Base-by-base conservation (phyloP, 1,140 invertebrate species). In the Trichonephila clavipes region DNA sequence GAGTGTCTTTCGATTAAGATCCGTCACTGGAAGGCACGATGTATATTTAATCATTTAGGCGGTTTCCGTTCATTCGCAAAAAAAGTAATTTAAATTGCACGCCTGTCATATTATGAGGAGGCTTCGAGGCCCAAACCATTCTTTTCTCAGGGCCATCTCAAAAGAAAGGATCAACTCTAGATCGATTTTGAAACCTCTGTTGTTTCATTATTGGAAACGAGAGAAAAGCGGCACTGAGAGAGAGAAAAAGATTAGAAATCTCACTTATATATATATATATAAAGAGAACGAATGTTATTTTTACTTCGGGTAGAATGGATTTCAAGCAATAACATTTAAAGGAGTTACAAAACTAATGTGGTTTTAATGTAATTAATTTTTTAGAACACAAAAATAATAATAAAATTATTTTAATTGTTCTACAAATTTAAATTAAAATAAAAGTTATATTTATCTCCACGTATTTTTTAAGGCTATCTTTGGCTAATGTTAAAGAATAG, bases 1-100 rank as follows among this genome's bases (percentile, higher is more conserved):
- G 69, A 81, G 51, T 59, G 69, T 61, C 64, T 69, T 90, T 81
- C 66, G 58, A 81, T 81, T 69, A 77, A 90, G 72, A 90, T 77
- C 44, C 64, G 14, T 61, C 44, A n/a, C 61, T 5, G 72, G 72
- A 28, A 34, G 16, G 72, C 34, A 34, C 28, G 72, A 77, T 34
- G 28, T 58, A 28, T 19, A 77, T 77, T 77, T 34, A 77, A 77
- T 77, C 72, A 77, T 77, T 69, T 18, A 40, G 72, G 6, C 16
- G 72, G 16, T 34, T 34, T 34, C 5, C 28, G 24, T 77, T 77
- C 72, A 19, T 40, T 77, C 34, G 72, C 24, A 77, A 77, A 77
- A 77, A 77, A 77, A 77, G 72, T 77, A 34, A 77, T 77, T 77
- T 77, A 40, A 77, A 77, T 77, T 77, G 18, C 28, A 34, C 14